A percentile compares a stretch with the other conserved stretches of the same genome.
phyloP scores from a whole-genome alignment of 53 echinoderm and acorn worm species.

The Patiria pectinifera region DNA sequence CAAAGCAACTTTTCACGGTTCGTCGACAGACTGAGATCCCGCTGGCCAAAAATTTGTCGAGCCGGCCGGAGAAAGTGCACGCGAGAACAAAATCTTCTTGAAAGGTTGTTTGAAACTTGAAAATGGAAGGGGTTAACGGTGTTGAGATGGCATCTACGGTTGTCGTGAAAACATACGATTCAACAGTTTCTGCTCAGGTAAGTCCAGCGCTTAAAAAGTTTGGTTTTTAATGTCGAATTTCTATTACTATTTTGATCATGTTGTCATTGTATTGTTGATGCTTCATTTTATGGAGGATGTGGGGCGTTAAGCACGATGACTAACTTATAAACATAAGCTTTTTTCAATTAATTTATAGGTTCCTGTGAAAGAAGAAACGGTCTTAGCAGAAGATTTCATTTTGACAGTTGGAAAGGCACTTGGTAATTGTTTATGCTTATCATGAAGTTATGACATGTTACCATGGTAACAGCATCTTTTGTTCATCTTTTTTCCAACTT shows the following conservation, averaged over 20 bases:
- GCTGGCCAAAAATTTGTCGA: background rate
- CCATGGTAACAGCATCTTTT: background rate
- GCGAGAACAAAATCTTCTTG: background rate
- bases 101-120: background rate
- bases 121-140: constrained; percentile 11
- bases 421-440: constrained; percentile 23
- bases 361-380: constrained; percentile 70
- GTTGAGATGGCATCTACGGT: constrained; percentile 39
- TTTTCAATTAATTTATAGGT: constrained; percentile 53
- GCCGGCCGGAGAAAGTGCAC: too few relatives aligned
- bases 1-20: background rate
- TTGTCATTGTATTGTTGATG: background rate
- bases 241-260: background rate
- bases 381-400: constrained; percentile 73
- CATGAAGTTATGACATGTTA: too few relatives aligned
- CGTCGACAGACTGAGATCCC: background rate
- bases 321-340: too few relatives aligned
- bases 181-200: constrained; percentile 18
- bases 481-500: background rate
- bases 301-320: too few relatives aligned
- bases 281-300: too few relatives aligned
- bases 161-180: constrained; percentile 33
- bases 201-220: background rate
- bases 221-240: background rate
- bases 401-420: constrained; percentile 73